Base-by-base conservation (phyloP, 2,113 vertebrate species). In the Larimichthys polyactis region DNA sequence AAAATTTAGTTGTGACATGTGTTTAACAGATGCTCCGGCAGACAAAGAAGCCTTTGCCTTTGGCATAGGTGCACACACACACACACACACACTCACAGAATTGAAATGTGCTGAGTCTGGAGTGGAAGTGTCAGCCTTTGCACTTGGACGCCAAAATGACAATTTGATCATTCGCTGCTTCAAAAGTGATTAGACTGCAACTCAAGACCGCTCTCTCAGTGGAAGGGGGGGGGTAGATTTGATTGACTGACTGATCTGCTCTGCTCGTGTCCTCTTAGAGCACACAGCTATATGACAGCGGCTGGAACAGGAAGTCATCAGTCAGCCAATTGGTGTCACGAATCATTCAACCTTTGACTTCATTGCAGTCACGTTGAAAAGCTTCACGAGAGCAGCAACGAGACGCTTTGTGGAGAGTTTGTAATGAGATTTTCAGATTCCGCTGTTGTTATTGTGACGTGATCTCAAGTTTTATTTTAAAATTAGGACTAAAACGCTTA, bases 181-280 rank as follows among this genome's bases (percentile, higher is more conserved):
- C 64, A 57, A 78, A 85, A 85, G 78, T 72, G 79, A 88, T 89
- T 81, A 79, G 78, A 57, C 54, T 64, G 81, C 84, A 69, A 73
- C 75, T 81, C 22, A 49, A 66, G 40, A 79, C 71, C 8, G 46
- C 67, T 84, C 66, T 67, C 75, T 64, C 43, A 7, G n/a, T 75
- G 65, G 79, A 82, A 36, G 32, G 8, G 7, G 36, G 32, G 24
- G 5, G 32, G 32, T 5, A 5, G 49, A 75, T 79, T 54, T 81
- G 87, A 87, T 67, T 77, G 87, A 90, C 29, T 76, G 82, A 93
- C 88, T 87, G 91, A 91, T 90, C 80, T 69, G 75, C 74, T 40
- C 36, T 65, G 78, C 70, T 69, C 54, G 3, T 36, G 76, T 85
- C 70, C 79, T 81, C 66, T 40, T 5, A 19, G 40, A 74, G 32